phyloP scores from a whole-genome alignment of 1,140 invertebrate species.

The Gryllus bimaculatus region DNA sequence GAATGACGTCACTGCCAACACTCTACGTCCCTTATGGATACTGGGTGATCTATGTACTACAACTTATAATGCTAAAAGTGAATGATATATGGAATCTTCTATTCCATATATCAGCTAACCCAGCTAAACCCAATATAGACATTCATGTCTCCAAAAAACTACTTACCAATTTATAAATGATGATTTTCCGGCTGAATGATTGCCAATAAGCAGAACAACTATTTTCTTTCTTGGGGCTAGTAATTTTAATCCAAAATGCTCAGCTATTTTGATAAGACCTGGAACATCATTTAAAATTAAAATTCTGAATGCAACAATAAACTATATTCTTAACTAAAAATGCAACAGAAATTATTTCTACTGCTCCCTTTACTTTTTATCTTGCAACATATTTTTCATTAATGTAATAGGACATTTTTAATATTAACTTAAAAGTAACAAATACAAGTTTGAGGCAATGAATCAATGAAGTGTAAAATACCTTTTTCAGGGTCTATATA shows the following conservation, averaged over 20 bases:
- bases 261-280: constrained; percentile 45
- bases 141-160: not conserved
- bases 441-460: not conserved
- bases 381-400: not conserved
- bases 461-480: constrained; percentile 25
- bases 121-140: no score
- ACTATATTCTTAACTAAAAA: not conserved
- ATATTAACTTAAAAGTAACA: not conserved
- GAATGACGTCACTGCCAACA: no score
- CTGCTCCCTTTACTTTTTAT: not conserved
- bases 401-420: not conserved
- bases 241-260: constrained; percentile 39
- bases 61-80: no score
- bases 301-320: not conserved
- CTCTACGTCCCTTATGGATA: no score
- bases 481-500: constrained; percentile 46
- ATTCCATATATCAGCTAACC: no score
- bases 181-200: constrained; percentile 55
- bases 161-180: constrained; percentile 55
- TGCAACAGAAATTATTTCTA: not conserved
- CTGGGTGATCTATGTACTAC: no score
- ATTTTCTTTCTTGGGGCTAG: constrained; percentile 51
- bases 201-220: constrained; percentile 48
- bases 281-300: constrained; percentile 25
- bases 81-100: no score